Conservation (phyloP, 2,888 invertebrate species). For the Ectemnius cavifrons region DNA sequence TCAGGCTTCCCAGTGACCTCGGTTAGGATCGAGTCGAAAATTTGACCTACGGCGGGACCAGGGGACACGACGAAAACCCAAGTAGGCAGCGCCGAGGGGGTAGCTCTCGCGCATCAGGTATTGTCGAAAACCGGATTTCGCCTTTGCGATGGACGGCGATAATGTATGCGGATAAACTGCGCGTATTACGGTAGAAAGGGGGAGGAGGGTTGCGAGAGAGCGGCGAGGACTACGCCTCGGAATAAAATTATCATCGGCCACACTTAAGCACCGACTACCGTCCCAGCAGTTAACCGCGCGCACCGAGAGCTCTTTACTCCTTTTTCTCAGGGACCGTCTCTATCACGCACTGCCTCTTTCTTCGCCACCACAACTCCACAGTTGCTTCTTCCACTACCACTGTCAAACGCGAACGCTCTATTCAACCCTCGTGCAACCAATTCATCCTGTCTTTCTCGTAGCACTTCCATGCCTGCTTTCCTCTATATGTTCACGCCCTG, state of each 20-base stretch:
- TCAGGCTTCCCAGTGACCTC: no score
- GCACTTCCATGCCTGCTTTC: no score
- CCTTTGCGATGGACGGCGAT: conserved; percentile 48
- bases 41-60: conserved; percentile 35
- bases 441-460: no score
- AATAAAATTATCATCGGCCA: conserved; percentile 11
- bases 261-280: conserved; percentile 2
- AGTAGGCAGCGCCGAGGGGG: no score
- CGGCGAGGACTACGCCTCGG: conserved; percentile 22
- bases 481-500: no score
- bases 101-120: conserved; percentile 32
- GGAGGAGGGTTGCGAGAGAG: conserved; percentile 58
- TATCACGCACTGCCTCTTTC: conserved; percentile 5
- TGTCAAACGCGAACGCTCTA: no score
- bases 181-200: conserved; percentile 31
- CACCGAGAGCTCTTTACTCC: conserved; percentile 20
- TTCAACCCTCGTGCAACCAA: no score
- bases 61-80: background rate
- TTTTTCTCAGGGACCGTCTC: conserved; percentile 1
- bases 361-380: background rate
- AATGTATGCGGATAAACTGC: conserved; percentile 66
- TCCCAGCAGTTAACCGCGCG: conserved; percentile 6
- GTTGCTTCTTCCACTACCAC: no score
- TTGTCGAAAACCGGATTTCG: conserved; percentile 66
- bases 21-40: conserved; percentile 9